Evolutionary conservation across 2,797 vertebrate genomes (phyloP), one percentile per base, ranked within the genome.

Genomic region (Crypturellus tataupa): DNA sequence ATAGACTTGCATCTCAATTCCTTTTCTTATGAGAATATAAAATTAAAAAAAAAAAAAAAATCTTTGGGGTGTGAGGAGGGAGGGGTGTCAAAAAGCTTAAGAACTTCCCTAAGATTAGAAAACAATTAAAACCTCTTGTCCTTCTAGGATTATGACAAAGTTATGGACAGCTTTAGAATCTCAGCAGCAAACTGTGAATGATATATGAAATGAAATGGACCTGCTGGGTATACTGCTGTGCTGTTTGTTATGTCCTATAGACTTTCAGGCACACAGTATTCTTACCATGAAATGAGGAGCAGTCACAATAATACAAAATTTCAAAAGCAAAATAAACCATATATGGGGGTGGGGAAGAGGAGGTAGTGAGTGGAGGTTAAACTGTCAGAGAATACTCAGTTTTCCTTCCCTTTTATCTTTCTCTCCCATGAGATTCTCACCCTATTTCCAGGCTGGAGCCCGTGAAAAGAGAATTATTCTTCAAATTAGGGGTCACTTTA

Each of bases 381-480:
- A 62, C 7, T 58, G 86, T 87, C 60, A 90, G 49, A 69, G 15
- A 60, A 83, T 89, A 75, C 31, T 91, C 58, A 65, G 10, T 79
- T 94, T 88, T 63, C 21, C 15, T 27, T 44, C 23, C 12, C 42
- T 88, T 75, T 64, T 31, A 21, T 33, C 4, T 17, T 25, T 77
- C 9, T 86, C 86, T 79, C 11, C 11, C 27, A 35, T 79, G 35
- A 81, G 19, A 47, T 39, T 24, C 46, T 89, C 12, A 58, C 6
- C 12, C 12, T 89, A 15, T 91, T 80, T 81, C 51, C 31, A 27
- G 59, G 80, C 79, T 80, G 92, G 55, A 96, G 76, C 37, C 62
- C 11, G 63, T 75, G 69, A 88, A 94, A 71, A 83, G 80, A 55
- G 37, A 86, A 89, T 72, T 62, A 76, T 91, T 90, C 80, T 85